phyloP scores from a whole-genome alignment of 1,140 invertebrate species.

The Trachymyrmex septentrionalis region DNA sequence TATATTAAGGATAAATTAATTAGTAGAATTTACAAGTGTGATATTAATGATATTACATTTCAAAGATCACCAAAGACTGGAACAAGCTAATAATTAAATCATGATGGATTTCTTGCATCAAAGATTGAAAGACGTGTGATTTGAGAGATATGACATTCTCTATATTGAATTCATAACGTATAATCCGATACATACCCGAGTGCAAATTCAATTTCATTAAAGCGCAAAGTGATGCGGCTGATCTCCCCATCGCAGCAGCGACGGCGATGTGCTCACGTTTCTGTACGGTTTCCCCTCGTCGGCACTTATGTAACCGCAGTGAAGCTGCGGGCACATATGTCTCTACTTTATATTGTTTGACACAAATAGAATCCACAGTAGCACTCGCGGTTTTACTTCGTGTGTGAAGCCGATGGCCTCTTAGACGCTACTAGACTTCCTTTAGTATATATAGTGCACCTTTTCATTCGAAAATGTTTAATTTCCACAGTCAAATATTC shows the following conservation, averaged over 20 bases:
- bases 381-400: slow-evolving; percentile 47
- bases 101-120: neutral
- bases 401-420: slow-evolving; percentile 53
- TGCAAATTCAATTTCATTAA: slow-evolving; percentile 52
- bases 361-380: slow-evolving; percentile 63
- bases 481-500: neutral
- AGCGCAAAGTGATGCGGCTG: too few relatives aligned
- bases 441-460: neutral
- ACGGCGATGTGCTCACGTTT: slow-evolving; percentile 1
- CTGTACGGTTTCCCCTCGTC: neutral
- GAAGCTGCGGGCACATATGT: slow-evolving; percentile 21
- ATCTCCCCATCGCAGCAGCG: neutral
- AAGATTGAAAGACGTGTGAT: neutral
- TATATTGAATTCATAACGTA: neutral
- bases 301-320: slow-evolving; percentile 55
- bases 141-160: neutral
- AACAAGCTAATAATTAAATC: too few relatives aligned
- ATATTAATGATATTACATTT: neutral
- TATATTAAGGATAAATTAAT: too few relatives aligned
- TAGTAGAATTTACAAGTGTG: too few relatives aligned
- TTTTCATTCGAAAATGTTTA: neutral
- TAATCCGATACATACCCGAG: slow-evolving; percentile 1
- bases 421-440: slow-evolving; percentile 44
- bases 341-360: slow-evolving; percentile 69
- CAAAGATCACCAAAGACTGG: neutral